Evolutionary conservation across 2,888 invertebrate species (phyloP).

Genomic region (Aspidapion aeneum): DNA sequence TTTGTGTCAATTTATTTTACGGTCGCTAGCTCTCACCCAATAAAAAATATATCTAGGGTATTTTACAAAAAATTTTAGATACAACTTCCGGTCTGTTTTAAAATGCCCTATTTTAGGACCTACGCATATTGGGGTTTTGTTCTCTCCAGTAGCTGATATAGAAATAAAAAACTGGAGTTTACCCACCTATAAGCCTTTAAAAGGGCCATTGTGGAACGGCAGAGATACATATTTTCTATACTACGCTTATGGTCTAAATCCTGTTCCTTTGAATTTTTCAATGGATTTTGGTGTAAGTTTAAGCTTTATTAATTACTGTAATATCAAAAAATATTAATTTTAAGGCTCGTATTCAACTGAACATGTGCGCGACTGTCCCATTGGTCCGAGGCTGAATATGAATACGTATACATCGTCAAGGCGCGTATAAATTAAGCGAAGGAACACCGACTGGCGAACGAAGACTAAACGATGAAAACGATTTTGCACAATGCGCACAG

Average conservation of each 20-base stretch:
- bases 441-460: no score
- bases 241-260: constrained; percentile 60
- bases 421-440: no score
- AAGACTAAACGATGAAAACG: no score
- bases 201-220: constrained; percentile 53
- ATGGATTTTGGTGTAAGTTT: constrained; percentile 57
- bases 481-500: no score
- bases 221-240: constrained; percentile 65
- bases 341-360: no score
- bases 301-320: no score
- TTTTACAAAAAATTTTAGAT: no score
- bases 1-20: no score
- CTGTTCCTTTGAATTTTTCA: constrained; percentile 56
- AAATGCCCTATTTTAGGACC: constrained; percentile 52
- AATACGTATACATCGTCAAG: background rate
- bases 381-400: background rate
- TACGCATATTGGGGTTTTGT: constrained; percentile 62
- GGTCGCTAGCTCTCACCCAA: no score
- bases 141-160: constrained; percentile 58
- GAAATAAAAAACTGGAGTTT: constrained; percentile 57
- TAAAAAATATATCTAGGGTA: no score
- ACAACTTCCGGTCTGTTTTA: background rate
- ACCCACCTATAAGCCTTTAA: constrained; percentile 52
- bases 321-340: no score
- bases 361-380: no score